These are phyloP conservation scores for Steatornis caripensis DNA, from an alignment of 2,113 vertebrate genomes.

Conservation along the genomic window DNA sequence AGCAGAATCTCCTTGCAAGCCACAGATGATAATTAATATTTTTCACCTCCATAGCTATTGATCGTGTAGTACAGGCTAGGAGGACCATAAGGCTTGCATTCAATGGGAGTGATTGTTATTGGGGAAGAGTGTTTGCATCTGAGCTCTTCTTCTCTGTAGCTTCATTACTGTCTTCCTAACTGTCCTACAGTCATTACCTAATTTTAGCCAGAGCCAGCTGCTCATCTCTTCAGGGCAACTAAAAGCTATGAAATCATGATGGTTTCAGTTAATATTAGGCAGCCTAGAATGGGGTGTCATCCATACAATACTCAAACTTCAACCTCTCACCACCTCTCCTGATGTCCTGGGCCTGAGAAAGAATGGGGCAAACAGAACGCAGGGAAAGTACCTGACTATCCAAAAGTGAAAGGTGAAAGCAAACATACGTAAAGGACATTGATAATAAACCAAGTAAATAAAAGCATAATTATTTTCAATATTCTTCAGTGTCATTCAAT, in stretches of 20 bases:
- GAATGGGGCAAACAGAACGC: background rate
- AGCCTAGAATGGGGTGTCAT: background rate
- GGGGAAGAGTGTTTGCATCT: background rate
- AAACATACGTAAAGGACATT: accelerated
- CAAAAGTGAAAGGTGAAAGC: background rate
- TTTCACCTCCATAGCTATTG: background rate
- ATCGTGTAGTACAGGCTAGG: background rate
- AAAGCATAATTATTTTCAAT: background rate
- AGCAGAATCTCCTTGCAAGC: background rate
- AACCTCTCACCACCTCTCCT: background rate
- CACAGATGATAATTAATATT: background rate
- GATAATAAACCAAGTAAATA: background rate
- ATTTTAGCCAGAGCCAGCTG: background rate
- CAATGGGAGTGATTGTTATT: background rate
- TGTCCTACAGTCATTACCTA: too few species aligned
- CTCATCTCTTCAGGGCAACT: background rate
- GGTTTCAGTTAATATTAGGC: background rate
- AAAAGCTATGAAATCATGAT: background rate
- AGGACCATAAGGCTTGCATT: background rate
- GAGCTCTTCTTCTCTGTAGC: background rate
- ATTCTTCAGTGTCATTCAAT: background rate
- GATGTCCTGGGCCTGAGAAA: background rate
- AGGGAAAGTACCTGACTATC: background rate
- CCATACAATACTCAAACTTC: background rate
- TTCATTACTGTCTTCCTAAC: background rate